These are phyloP conservation scores for Strigamia maritima DNA, from an alignment of 2,888 invertebrate species.

Conservation along the genomic window DNA sequence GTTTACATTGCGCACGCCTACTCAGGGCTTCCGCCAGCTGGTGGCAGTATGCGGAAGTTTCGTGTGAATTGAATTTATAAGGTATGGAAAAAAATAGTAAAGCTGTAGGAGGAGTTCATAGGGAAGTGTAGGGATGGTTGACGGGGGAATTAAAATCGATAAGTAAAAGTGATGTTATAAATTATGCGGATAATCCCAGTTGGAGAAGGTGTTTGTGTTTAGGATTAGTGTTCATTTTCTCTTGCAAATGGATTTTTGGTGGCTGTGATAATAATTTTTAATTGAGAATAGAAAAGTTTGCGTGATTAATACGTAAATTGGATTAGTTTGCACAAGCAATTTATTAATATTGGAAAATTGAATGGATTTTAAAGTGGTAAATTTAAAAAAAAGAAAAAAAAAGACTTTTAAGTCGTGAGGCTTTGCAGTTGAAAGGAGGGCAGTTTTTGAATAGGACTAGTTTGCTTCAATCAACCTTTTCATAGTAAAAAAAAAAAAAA, in stretches of 20 bases:
- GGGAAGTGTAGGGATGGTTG: neutral
- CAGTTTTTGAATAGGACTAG: neutral
- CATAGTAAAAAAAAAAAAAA: too few relatives aligned
- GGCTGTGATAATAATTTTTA: constrained; percentile 1
- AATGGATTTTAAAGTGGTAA: neutral
- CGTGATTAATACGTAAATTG: neutral
- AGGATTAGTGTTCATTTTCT: neutral
- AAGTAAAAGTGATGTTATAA: constrained; percentile 16
- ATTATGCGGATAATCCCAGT: neutral
- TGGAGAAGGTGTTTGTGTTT: constrained; percentile 15
- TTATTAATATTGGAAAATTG: neutral
- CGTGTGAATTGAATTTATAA: neutral
- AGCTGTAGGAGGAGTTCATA: neutral
- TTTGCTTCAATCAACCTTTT: neutral
- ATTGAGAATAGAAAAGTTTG: neutral
- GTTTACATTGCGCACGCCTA: constrained; percentile 9
- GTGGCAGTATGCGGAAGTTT: constrained; percentile 1
- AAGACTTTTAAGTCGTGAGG: neutral
- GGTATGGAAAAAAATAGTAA: neutral
- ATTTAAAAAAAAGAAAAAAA: neutral
- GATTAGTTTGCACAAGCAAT: neutral
- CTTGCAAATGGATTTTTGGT: constrained; percentile 11
- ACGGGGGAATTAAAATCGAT: neutral
- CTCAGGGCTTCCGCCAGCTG: neutral
- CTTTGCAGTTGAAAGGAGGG: neutral